Percentiles rank a stretch among this genome's conserved stretches.
These are phyloP conservation scores for Archivesica marissinica DNA, from an alignment of 1,140 invertebrate species.

Conservation along the genomic window DNA sequence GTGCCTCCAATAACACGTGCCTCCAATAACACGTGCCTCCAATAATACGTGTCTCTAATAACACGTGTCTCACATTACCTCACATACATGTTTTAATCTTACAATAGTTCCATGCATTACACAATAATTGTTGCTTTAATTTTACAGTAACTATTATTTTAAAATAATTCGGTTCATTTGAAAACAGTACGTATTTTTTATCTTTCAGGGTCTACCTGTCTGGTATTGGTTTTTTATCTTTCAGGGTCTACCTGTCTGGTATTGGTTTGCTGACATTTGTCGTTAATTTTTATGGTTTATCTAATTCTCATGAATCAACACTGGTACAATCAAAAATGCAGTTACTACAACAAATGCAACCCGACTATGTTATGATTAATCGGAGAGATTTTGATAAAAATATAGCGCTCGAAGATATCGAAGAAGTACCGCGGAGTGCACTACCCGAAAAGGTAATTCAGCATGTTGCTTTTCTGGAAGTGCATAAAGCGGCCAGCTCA, in stretches of 20 bases:
- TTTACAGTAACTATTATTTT: background rate
- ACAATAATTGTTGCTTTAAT: background rate
- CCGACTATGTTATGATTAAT: background rate
- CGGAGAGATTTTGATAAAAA: background rate
- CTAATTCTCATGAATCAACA: background rate
- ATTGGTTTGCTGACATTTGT: background rate
- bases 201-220: too few relatives aligned
- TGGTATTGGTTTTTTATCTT: background rate
- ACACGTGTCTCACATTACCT: too few relatives aligned
- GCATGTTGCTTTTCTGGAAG: slow-evolving; percentile 73
- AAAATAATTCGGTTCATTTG: background rate
- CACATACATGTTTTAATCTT: too few relatives aligned
- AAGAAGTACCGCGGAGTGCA: background rate
- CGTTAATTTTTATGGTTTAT: background rate
- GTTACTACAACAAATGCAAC: background rate
- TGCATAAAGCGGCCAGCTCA: slow-evolving; percentile 72
- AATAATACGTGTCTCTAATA: too few relatives aligned
- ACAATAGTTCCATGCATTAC: background rate
- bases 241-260: background rate
- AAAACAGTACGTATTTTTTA: background rate
- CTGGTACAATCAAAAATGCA: background rate
- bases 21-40: too few relatives aligned
- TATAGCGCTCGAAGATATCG: background rate
- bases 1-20: too few relatives aligned
- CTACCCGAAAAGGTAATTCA: slow-evolving; percentile 14